Base-by-base conservation (phyloP, 1,140 invertebrate species). In the Listronotus oregonensis region DNA sequence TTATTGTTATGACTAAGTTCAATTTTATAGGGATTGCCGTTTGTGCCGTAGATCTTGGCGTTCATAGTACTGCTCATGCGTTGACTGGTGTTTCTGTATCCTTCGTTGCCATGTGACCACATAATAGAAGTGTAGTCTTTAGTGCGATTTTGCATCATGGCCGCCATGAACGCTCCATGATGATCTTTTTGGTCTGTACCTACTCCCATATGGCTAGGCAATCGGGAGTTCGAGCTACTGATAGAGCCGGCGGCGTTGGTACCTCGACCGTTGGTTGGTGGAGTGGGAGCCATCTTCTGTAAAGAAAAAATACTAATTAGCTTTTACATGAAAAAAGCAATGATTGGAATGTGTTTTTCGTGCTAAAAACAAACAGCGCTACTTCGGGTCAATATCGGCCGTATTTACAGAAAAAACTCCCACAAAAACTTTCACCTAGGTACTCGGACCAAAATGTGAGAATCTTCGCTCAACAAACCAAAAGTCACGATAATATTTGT, bases 101-200 rank as follows among this genome's bases (percentile, higher is more conserved):
- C 42, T 43, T 43, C 42, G 42, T 43, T 43, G 6, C 6, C 42
- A 12, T 43, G 42, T 12, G 42, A 43, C 42, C 42, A 43, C 42
- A n/a, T n/a, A n/a, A n/a, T n/a, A n/a, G n/a, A n/a, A n/a, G n/a
- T n/a, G 42, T 43, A 43, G 12, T 43, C 42, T 43, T 43, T 43
- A 5, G 6, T 43, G 42, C 42, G 42, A 12, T 43, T 43, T 43
- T 43, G 42, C 42, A 43, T 43, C 42, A 43, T 43, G 42, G 42
- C 42, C 6, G 42, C 42, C 42, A 43, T 43, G 12, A 43, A 43
- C 6, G 42, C 6, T 43, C 42, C 42, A 43, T 43, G 42, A 43
- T 43, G 42, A 43, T 43, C 42, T 6, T 12, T 6, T 43, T 43
- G 6, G 4, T 12, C 42, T 6, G 42, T 43, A 43, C 42, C 12